Percentiles rank a stretch among this genome's conserved stretches.
Conservation (phyloP, 2,888 invertebrate genomes). For the Apocheima hispidaria region DNA sequence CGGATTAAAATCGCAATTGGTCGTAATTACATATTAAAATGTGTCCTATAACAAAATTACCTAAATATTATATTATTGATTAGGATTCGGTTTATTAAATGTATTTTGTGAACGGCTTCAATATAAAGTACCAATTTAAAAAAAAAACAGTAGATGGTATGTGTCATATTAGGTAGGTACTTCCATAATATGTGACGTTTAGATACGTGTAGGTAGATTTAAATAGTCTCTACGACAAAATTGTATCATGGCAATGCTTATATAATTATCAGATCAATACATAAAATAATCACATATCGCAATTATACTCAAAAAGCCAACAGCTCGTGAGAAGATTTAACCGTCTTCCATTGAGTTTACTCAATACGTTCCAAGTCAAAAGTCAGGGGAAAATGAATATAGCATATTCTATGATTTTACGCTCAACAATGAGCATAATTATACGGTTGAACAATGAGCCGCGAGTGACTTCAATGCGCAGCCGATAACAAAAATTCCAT, state of each 20-base stretch:
- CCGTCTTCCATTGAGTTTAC: constrained; percentile 76
- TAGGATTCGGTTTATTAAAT: too few species aligned
- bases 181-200: too few species aligned
- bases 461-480: constrained; percentile 78
- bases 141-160: too few species aligned
- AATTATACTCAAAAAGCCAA: constrained; percentile 57
- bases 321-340: constrained; percentile 83
- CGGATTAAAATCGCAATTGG: too few species aligned
- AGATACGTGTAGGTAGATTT: too few species aligned
- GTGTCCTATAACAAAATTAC: too few species aligned
- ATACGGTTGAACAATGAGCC: constrained; percentile 79
- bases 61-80: too few species aligned
- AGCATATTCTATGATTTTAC: constrained; percentile 83
- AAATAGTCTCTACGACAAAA: neutral
- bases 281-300: constrained; percentile 12
- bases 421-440: constrained; percentile 82
- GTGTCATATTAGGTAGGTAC: too few species aligned
- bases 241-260: neutral
- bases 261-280: neutral
- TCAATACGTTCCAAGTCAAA: constrained; percentile 79
- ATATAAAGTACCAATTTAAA: too few species aligned
- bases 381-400: constrained; percentile 80
- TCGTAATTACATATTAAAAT: too few species aligned
- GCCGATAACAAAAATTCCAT: constrained; percentile 72
- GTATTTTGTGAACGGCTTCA: too few species aligned